Conservation (phyloP, 2,113 vertebrate genomes). For the Leptocoma aspasia region DNA sequence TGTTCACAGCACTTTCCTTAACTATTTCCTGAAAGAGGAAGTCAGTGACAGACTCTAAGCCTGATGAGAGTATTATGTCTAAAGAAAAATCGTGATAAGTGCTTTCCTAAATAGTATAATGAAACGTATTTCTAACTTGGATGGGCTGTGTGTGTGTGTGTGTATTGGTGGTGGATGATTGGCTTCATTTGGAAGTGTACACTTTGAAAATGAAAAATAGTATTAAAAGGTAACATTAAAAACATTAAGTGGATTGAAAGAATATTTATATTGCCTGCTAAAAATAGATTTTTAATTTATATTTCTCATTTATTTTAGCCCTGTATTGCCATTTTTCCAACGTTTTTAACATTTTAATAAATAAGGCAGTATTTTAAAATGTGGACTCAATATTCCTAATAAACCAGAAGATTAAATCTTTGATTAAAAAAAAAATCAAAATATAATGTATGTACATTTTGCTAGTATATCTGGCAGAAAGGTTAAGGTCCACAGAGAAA, state of each 20-base stretch:
- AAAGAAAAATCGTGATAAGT: background rate
- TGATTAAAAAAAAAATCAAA: background rate
- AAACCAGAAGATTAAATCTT: accelerated
- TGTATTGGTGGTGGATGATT: background rate
- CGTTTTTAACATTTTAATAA: background rate
- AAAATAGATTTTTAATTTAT: background rate
- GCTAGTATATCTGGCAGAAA: background rate
- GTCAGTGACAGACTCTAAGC: background rate
- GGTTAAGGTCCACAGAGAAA: background rate
- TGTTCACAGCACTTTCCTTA: background rate
- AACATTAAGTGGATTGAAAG: background rate
- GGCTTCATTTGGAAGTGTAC: background rate
- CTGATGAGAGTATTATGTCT: background rate
- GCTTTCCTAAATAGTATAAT: background rate
- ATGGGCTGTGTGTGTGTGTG: accelerated
- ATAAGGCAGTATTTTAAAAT: background rate
- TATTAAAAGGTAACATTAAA: background rate
- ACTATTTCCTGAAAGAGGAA: background rate
- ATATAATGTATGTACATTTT: background rate
- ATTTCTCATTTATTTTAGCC: background rate
- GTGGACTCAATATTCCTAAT: background rate
- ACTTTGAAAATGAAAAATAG: background rate
- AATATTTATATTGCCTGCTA: background rate
- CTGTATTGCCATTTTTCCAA: background rate
- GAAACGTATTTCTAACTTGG: background rate